A percentile compares a stretch with the other conserved stretches of the same genome.
phyloP scores from a whole-genome alignment of 2,113 vertebrate genomes.

The Brachionichthys hirsutus region DNA sequence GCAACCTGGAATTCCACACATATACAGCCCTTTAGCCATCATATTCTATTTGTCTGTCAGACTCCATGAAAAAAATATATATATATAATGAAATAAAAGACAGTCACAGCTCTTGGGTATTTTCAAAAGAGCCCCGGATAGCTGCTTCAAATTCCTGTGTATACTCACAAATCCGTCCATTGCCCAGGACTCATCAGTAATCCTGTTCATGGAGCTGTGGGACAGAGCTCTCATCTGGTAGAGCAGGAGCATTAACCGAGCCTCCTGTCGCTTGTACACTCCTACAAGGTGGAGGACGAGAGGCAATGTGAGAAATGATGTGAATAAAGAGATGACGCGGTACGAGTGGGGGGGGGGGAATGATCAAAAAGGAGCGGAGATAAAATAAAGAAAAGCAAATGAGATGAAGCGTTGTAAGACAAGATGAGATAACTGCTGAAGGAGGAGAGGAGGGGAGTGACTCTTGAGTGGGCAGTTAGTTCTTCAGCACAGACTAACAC shows the following conservation, averaged over 20 bases:
- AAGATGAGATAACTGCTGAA: neutral
- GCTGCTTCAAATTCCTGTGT: slow-evolving; percentile 37
- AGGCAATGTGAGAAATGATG: slow-evolving; percentile 26
- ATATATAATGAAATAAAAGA: slow-evolving; percentile 11
- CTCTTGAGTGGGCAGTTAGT: slow-evolving; percentile 48
- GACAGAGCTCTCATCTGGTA: slow-evolving; percentile 87
- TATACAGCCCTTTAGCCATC: slow-evolving; percentile 2
- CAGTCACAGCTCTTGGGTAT: slow-evolving; percentile 19
- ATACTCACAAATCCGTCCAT: slow-evolving; percentile 99
- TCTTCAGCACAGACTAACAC: slow-evolving; percentile 42
- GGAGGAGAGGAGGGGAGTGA: slow-evolving; percentile 31
- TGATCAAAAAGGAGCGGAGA: neutral
- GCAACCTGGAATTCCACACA: neutral
- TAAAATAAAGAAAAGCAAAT: neutral
- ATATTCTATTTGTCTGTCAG: slow-evolving; percentile 15
- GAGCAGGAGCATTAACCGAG: slow-evolving; percentile 89
- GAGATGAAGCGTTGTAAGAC: neutral
- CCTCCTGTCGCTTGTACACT: slow-evolving; percentile 94
- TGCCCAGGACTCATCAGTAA: slow-evolving; percentile 92
- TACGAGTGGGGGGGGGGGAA: neutral
- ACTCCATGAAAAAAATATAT: neutral
- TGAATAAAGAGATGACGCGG: slow-evolving; percentile 31
- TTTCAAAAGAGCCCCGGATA: slow-evolving; percentile 14
- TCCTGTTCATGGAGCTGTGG: slow-evolving; percentile 85
- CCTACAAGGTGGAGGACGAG: slow-evolving; percentile 74